phyloP scores from a whole-genome alignment of 2,888 invertebrate genomes.

The Orthosia incerta region DNA sequence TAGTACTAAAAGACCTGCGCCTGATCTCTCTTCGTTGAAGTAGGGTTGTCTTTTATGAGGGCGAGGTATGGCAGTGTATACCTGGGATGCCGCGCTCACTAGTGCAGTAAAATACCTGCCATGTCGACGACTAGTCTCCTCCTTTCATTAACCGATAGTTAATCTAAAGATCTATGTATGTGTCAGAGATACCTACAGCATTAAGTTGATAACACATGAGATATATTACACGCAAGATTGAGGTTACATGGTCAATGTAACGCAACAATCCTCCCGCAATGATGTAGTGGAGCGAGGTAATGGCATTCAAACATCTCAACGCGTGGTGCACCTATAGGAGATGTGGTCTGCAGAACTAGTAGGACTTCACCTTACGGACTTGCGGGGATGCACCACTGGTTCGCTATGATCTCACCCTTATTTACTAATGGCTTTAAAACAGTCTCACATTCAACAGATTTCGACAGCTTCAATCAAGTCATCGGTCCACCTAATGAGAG shows the following conservation, averaged over 20 bases:
- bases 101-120: no score
- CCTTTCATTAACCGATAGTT: background rate
- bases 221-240: background rate
- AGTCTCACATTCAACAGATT: no score
- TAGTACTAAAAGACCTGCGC: no score
- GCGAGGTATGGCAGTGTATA: no score
- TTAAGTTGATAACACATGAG: background rate
- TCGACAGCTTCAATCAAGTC: no score
- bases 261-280: constrained; percentile 11
- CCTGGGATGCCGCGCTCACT: no score
- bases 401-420: background rate
- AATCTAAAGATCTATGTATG: background rate
- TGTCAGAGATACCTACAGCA: background rate
- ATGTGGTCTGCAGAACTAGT: constrained; percentile 16
- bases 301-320: constrained; percentile 18
- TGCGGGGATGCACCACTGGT: no score
- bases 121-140: no score
- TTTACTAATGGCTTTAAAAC: no score
- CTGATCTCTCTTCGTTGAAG: no score
- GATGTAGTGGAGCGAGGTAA: background rate
- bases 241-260: background rate
- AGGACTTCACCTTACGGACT: background rate
- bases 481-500: no score
- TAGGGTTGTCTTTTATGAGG: no score
- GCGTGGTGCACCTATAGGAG: background rate